A percentile compares a stretch with the other conserved stretches of the same genome.
Evolutionary conservation across 1,140 invertebrate species (phyloP).

Genomic region (Heliconius hewitsoni): DNA sequence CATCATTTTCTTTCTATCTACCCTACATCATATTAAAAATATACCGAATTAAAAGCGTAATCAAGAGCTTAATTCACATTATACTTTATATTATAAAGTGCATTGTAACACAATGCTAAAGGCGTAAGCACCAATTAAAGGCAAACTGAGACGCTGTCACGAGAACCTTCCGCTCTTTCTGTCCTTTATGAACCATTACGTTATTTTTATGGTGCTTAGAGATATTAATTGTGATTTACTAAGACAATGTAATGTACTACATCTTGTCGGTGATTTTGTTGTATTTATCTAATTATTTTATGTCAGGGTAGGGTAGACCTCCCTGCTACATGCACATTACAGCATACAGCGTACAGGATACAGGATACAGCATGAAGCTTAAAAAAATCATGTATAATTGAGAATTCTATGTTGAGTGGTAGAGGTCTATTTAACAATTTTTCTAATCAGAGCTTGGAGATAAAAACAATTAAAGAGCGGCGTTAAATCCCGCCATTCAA

Average conservation of each 20-base stretch:
- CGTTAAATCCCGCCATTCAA: too few relatives aligned
- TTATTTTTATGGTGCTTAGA: constrained; percentile 2
- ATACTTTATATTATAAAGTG: constrained; percentile 18
- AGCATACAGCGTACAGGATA: too few relatives aligned
- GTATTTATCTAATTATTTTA: not conserved
- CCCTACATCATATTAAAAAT: too few relatives aligned
- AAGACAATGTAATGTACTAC: not conserved
- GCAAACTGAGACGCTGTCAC: constrained; percentile 2
- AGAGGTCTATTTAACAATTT: too few relatives aligned
- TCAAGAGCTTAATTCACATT: not conserved
- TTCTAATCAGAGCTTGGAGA: too few relatives aligned
- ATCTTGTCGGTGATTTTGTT: not conserved
- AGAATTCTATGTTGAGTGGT: too few relatives aligned
- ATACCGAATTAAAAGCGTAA: too few relatives aligned
- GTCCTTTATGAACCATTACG: constrained; percentile 4
- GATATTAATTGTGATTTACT: constrained; percentile 5
- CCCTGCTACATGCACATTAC: too few relatives aligned
- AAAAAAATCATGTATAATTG: too few relatives aligned
- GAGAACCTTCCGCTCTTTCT: constrained; percentile 1
- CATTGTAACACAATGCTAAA: constrained; percentile 27
- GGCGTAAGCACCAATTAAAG: constrained; percentile 23
- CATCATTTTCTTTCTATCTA: too few relatives aligned
- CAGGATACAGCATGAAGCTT: not conserved
- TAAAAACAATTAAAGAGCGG: too few relatives aligned
- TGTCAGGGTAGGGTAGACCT: not conserved